These are phyloP conservation scores for Yponomeuta malinellus DNA, from an alignment of 2,888 invertebrate genomes.

Conservation along the genomic window DNA sequence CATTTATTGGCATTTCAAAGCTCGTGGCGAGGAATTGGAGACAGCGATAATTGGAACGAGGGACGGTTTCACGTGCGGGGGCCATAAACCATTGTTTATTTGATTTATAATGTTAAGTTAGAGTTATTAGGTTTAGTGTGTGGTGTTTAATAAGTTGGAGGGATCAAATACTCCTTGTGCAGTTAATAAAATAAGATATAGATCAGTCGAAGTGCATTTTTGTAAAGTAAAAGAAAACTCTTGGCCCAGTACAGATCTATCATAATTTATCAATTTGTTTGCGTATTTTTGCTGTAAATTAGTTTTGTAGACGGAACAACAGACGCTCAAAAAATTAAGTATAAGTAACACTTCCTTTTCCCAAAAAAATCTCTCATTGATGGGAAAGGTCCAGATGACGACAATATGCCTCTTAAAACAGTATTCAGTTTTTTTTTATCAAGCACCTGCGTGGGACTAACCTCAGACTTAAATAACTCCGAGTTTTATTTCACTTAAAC, in stretches of 20 bases:
- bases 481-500: conserved; percentile 7
- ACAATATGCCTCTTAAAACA: too few species aligned
- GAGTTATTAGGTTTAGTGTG: neutral
- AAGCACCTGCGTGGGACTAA: neutral
- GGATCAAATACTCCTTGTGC: neutral
- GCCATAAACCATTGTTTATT: neutral
- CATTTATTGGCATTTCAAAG: conserved; percentile 21
- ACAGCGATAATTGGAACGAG: conserved; percentile 20
- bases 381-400: too few species aligned
- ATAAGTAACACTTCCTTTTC: too few species aligned
- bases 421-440: neutral
- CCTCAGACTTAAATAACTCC: neutral
- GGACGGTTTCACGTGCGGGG: neutral
- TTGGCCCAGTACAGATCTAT: too few species aligned
- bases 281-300: too few species aligned
- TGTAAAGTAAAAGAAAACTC: too few species aligned
- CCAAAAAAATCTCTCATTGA: too few species aligned
- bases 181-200: too few species aligned
- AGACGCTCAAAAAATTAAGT: too few species aligned
- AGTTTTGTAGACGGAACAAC: too few species aligned
- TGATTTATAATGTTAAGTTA: neutral
- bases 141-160: neutral
- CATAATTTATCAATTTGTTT: too few species aligned
- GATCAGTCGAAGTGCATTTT: too few species aligned
- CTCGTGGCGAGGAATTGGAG: conserved; percentile 24